phyloP scores from a whole-genome alignment of 2,113 vertebrate species.

The Phoenicopterus ruber region DNA sequence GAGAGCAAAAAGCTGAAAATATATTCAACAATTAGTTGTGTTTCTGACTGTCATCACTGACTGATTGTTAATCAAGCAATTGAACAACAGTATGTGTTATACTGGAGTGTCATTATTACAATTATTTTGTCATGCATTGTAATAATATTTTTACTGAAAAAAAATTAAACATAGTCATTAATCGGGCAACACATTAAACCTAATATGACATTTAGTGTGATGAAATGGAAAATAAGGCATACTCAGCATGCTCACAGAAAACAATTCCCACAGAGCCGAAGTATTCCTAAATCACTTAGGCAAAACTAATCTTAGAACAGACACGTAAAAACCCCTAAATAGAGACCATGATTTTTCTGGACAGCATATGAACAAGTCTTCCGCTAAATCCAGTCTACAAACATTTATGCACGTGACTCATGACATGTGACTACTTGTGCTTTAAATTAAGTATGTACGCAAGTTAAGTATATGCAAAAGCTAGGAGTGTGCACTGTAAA shows the following conservation, averaged over 20 bases:
- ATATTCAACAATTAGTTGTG: background rate
- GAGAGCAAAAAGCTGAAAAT: background rate
- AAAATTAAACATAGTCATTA: background rate
- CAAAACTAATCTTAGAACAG: conserved; percentile 32
- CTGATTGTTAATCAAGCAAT: background rate
- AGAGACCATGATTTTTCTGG: background rate
- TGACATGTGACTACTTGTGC: background rate
- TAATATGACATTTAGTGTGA: background rate
- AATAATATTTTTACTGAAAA: conserved; percentile 19
- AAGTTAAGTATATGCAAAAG: background rate
- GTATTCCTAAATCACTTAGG: conserved; percentile 6
- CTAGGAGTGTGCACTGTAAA: background rate
- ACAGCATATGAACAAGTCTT: background rate
- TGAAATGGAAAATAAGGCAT: conserved; percentile 36
- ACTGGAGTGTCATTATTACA: background rate
- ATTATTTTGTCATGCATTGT: background rate
- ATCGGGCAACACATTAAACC: background rate
- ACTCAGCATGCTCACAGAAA: background rate
- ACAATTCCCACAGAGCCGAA: background rate
- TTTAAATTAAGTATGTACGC: background rate
- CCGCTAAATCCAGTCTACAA: background rate
- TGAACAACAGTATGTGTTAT: background rate
- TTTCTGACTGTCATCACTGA: background rate
- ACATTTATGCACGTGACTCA: background rate
- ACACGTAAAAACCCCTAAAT: background rate